Conservation (phyloP, 2,888 invertebrate species). For the Palloptera scutellata region DNA sequence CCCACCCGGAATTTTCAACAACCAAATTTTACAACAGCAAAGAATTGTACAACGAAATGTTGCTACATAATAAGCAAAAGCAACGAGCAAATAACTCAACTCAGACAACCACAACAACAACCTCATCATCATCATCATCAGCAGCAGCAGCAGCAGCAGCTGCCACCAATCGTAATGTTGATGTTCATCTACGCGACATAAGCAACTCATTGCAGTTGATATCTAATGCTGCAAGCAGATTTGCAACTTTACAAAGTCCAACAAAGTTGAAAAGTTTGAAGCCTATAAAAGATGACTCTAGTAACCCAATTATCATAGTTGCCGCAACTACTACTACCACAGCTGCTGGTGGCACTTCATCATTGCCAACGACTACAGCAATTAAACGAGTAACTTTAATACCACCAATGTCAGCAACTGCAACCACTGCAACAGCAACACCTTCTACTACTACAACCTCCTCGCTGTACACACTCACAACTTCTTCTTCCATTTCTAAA, state of each 20-base stretch:
- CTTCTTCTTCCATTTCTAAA: neutral
- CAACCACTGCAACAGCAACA: slow-evolving; percentile 31
- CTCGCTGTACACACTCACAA: too few relatives aligned
- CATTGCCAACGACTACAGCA: slow-evolving; percentile 22
- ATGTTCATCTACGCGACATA: neutral
- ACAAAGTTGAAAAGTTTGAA: slow-evolving; percentile 37
- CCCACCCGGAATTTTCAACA: slow-evolving; percentile 62
- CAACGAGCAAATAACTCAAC: slow-evolving; percentile 23
- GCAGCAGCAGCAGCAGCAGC: slow-evolving; percentile 1
- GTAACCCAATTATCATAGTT: slow-evolving; percentile 25
- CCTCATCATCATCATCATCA: neutral
- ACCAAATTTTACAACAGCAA: slow-evolving; percentile 65
- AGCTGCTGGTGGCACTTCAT: neutral
- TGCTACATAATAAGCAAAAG: slow-evolving; percentile 52
- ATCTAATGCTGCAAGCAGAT: slow-evolving; percentile 33
- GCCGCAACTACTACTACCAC: neutral
- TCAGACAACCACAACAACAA: slow-evolving; percentile 23
- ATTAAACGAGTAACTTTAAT: slow-evolving; percentile 37
- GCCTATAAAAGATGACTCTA: slow-evolving; percentile 28
- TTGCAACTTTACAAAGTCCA: slow-evolving; percentile 39
- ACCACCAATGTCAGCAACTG: slow-evolving; percentile 27
- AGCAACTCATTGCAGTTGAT: slow-evolving; percentile 20
- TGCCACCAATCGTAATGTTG: neutral
- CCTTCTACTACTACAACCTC: neutral
- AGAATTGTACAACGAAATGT: slow-evolving; percentile 63